Base-by-base conservation (phyloP, 2,797 vertebrate genomes). In the Lepus townsendii region DNA sequence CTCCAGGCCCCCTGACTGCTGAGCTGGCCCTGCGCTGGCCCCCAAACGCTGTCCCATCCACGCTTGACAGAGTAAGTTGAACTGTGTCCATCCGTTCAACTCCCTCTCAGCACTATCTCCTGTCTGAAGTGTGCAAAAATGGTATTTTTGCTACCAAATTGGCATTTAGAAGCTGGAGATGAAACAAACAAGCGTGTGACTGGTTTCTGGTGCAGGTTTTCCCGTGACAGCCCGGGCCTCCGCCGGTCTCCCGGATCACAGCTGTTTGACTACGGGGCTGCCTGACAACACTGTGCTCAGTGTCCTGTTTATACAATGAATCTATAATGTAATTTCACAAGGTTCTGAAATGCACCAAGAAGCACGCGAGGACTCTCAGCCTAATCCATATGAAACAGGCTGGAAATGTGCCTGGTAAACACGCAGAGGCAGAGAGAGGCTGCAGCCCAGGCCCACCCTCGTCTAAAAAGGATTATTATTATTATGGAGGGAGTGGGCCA, bases 261-360 rank as follows among this genome's bases (percentile, higher is more conserved):
- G 71, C 96, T 69, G 24, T 93, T 96, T 0, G 5, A 96, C 97
- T 96, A 92, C 1, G 79, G 83, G 96, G 91, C 69, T 85, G 97
- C 96, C 97, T 96, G 96, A 94, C 96, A 95, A 92, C 93, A 97
- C 97, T 97, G 97, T 94, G 97, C 97, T 95, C 97, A 82, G 97
- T 95, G 93, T 97, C 97, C 97, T 98, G 97, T 98, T 98, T 98
- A 98, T 98, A 98, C 97, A 97, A 97, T 98, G 98, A 98, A 98
- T 98, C 98, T 98, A 97, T 98, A 98, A 98, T 98, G 98, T 98
- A 98, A 98, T 98, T 98, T 98, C 97, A 96, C 95, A 77, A 98
- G 97, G 97, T 97, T 98, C 97, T 97, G 98, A 98, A 97, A 98
- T 97, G 97, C 97, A 97, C 98, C 83, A 82, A 96, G 98, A 97